Conservation (phyloP, 2,888 invertebrate genomes). For the Periphyllus acericola region DNA sequence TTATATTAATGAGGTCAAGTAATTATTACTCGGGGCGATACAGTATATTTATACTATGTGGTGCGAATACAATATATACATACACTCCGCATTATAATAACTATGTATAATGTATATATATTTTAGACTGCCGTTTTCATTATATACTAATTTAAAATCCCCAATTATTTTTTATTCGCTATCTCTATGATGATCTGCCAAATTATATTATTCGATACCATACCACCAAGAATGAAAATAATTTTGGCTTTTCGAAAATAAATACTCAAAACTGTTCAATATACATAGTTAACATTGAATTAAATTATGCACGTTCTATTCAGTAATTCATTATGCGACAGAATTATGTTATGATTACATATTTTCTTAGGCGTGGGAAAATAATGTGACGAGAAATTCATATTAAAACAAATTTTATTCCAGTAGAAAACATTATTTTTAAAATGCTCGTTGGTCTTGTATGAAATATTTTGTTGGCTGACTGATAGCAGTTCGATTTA, state of each 20-base stretch:
- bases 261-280: neutral
- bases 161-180: neutral
- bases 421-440: neutral
- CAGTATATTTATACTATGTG: neutral
- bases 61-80: neutral
- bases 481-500: conserved; percentile 21
- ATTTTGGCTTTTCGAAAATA: neutral
- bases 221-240: neutral
- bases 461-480: conserved; percentile 33
- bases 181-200: neutral
- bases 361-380: conserved; percentile 36
- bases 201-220: neutral
- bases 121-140: neutral
- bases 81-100: neutral
- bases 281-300: neutral
- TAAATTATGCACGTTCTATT: too few species aligned
- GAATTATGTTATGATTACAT: neutral
- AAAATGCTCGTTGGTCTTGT: neutral
- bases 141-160: neutral
- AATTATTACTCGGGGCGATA: neutral
- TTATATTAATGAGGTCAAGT: conserved; percentile 24
- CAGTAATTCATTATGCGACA: neutral
- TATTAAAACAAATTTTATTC: conserved; percentile 34
- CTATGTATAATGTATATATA: neutral
- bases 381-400: neutral